Base-by-base conservation (phyloP, 2,797 vertebrate species). In the Acipenser oxyrinchus region DNA sequence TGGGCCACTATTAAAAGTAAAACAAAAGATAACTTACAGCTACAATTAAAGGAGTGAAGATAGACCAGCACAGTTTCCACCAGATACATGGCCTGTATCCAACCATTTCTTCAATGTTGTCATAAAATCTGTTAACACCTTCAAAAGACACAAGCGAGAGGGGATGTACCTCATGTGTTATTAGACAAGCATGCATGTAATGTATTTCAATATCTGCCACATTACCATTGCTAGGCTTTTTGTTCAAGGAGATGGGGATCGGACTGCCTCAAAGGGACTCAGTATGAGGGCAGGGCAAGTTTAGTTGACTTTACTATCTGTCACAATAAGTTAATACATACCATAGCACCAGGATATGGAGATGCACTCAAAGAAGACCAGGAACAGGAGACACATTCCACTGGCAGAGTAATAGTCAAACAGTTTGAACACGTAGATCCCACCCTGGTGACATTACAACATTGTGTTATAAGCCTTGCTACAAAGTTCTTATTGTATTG, bases 281-380 rank as follows among this genome's bases (percentile, higher is more conserved):
- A n/a, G n/a, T n/a, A 18, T 18, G 15, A 18, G 15, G 15, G 37
- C 3, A 37, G 37, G 37, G 37, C 37, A 37, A 37, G 51, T 68
- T 63, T 66, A 51, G 65, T 53, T 64, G 37, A 74, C 67, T 37
- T 48, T 70, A 68, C 69, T 73, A 55, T 69, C 66, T 73, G 58
- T 69, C 68, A 7, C 6, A 1, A 50, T 51, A 23, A 64, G 8
- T 48, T 63, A 55, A 67, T 60, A 61, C 87, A 91, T 83, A 99
- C 96, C 96, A 0, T 99, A 99, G 87, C 96, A 98, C 96, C 96
- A 99, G 74, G 96, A 99, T 84, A 99, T 98, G 50, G 96, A 98
- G 85, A 97, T 83, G 73, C 95, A 98, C 82, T 99, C 96, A 72
- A 98, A 99, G 86, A 99, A 99, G 62, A 99, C 96, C 57, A 99